Evolutionary conservation across 2,888 invertebrate genomes (phyloP).

Genomic region (Pandemis cinnamomeana): DNA sequence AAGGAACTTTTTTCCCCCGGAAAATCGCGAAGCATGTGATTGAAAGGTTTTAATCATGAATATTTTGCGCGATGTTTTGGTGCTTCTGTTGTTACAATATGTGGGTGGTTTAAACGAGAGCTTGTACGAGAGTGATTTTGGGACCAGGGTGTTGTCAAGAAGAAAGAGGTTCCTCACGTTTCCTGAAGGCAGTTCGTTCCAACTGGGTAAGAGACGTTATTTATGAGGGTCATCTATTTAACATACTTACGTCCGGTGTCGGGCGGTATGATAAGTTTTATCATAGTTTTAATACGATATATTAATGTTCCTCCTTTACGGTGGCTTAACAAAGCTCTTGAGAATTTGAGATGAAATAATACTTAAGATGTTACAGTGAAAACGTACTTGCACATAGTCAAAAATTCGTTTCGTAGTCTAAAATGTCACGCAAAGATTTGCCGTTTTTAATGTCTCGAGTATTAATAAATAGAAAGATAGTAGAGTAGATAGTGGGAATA

Average conservation of each 20-base stretch:
- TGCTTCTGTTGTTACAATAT: conserved; percentile 23
- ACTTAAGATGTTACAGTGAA: background rate
- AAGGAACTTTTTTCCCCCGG: conserved; percentile 41
- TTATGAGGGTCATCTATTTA: conserved; percentile 34
- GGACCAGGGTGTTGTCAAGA: conserved; percentile 74
- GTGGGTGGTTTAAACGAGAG: conserved; percentile 54
- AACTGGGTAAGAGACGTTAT: conserved; percentile 77
- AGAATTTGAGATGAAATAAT: background rate
- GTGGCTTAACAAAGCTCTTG: conserved; percentile 5
- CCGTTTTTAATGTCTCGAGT: too few relatives aligned
- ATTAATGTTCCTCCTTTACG: conserved; percentile 13
- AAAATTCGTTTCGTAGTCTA: too few relatives aligned
- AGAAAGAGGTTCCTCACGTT: conserved; percentile 85
- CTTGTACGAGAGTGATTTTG: conserved; percentile 52
- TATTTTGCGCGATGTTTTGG: background rate
- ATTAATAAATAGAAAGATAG: too few relatives aligned
- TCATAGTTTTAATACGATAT: conserved; percentile 21
- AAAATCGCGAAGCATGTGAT: background rate
- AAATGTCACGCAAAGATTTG: too few relatives aligned
- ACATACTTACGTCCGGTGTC: conserved; percentile 36
- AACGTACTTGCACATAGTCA: too few relatives aligned
- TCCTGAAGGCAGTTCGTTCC: conserved; percentile 85
- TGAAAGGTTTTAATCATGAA: conserved; percentile 16
- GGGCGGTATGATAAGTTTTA: conserved; percentile 26
- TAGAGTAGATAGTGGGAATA: too few relatives aligned